phyloP scores from a whole-genome alignment of 1,140 invertebrate species.

The Liolophura sinensis region DNA sequence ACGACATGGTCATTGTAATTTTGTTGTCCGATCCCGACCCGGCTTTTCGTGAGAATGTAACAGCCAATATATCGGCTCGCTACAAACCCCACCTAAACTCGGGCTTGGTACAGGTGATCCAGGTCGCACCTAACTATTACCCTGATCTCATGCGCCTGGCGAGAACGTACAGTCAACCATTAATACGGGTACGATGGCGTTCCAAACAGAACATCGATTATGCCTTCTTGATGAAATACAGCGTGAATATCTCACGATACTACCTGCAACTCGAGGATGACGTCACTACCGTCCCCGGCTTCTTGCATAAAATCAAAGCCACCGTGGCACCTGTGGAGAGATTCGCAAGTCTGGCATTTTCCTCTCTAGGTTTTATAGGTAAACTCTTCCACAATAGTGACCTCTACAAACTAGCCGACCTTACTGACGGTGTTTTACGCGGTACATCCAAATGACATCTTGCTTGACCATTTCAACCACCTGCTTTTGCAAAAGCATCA shows the following conservation, averaged over 20 bases:
- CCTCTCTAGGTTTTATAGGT: constrained; percentile 53
- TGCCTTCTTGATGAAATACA: constrained; percentile 48
- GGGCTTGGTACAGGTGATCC: constrained; percentile 51
- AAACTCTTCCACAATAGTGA: constrained; percentile 49
- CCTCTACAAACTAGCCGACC: constrained; percentile 34
- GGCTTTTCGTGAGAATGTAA: neutral
- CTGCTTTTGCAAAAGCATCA: neutral
- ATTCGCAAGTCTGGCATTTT: constrained; percentile 52
- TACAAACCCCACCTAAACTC: too few species aligned
- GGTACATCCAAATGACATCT: constrained; percentile 51
- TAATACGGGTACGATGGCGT: constrained; percentile 48
- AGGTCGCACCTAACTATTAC: constrained; percentile 39
- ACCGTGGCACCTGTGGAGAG: constrained; percentile 30
- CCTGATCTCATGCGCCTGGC: constrained; percentile 43
- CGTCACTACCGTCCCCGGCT: constrained; percentile 45
- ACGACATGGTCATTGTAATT: constrained; percentile 31
- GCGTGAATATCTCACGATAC: constrained; percentile 39
- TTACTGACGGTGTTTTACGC: constrained; percentile 47
- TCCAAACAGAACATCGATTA: constrained; percentile 58
- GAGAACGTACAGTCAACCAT: constrained; percentile 46
- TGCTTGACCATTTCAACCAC: constrained; percentile 40
- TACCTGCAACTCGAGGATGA: constrained; percentile 58
- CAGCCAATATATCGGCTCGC: too few species aligned
- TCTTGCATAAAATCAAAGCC: constrained; percentile 39
- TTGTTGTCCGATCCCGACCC: constrained; percentile 34